These are phyloP conservation scores for Chelmon rostratus DNA, from an alignment of 2,797 vertebrate genomes.

Conservation along the genomic window DNA sequence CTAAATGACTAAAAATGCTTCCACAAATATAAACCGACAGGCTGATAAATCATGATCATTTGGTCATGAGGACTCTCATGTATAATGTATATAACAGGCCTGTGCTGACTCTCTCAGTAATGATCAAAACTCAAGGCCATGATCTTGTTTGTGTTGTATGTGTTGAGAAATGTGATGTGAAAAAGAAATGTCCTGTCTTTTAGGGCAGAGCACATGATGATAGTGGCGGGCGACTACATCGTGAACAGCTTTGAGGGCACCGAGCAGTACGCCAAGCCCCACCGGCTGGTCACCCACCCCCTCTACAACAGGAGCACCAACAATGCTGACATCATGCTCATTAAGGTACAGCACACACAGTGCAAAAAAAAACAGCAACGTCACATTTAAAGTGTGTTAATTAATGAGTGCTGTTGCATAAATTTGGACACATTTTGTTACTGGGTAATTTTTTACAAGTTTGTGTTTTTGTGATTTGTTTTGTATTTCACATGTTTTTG, in stretches of 20 bases:
- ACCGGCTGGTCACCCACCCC: conserved; percentile 81
- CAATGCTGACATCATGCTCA: conserved; percentile 89
- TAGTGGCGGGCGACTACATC: conserved; percentile 85
- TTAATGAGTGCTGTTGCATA: not conserved
- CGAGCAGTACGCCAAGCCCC: conserved; percentile 85
- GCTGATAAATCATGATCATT: not conserved
- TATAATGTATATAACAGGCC: not conserved
- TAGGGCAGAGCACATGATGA: conserved; percentile 84
- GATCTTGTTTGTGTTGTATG: not conserved
- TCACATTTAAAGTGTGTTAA: not conserved
- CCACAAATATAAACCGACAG: not conserved
- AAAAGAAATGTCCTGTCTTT: conserved; percentile 32
- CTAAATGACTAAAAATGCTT: not conserved
- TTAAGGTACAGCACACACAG: conserved; percentile 81
- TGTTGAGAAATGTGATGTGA: conserved; percentile 7
- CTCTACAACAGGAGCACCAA: conserved; percentile 84
- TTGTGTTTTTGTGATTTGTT: not conserved
- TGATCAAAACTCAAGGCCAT: not conserved
- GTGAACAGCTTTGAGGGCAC: conserved; percentile 84
- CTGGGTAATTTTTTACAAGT: not conserved
- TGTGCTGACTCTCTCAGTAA: not conserved
- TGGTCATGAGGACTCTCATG: not conserved
- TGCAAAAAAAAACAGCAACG: not conserved
- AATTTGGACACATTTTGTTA: not conserved
- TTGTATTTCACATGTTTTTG: not conserved